A percentile compares a stretch with the other conserved stretches of the same genome.
These are phyloP conservation scores for Rhynchotus rufescens DNA, from an alignment of 2,797 vertebrate genomes.

Conservation along the genomic window DNA sequence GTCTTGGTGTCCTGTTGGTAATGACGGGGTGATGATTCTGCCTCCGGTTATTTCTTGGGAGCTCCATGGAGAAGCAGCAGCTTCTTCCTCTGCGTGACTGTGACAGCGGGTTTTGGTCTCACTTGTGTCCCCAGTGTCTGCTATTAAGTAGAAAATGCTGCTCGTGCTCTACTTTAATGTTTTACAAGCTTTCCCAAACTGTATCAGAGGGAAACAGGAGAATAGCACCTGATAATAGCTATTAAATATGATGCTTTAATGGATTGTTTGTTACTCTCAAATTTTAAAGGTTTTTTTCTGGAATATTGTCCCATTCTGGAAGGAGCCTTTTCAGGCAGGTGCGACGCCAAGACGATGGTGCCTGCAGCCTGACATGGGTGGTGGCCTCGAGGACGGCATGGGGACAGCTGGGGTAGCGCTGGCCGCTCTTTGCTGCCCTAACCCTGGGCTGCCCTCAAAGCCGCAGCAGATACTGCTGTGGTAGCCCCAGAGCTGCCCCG, in stretches of 20 bases:
- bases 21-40: not conserved
- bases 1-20: not conserved
- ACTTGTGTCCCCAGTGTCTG: not conserved
- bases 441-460: not conserved
- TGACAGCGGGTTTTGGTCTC: not conserved
- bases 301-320: not conserved
- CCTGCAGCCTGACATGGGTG: fast-evolving
- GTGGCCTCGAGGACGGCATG: not conserved
- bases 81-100: not conserved
- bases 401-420: not conserved
- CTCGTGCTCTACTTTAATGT: not conserved
- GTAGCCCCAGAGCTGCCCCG: not conserved
- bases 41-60: not conserved
- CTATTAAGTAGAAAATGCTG: not conserved
- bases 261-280: not conserved
- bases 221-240: not conserved
- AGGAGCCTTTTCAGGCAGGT: fast-evolving
- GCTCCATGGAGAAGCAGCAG: not conserved
- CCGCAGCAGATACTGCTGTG: not conserved
- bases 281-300: not conserved
- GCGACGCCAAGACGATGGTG: not conserved
- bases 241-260: not conserved
- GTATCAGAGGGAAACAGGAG: not conserved
- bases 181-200: not conserved
- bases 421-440: fast-evolving